These are phyloP conservation scores for Pterocles orientalis DNA, from an alignment of 2,113 vertebrate genomes.

Conservation along the genomic window DNA sequence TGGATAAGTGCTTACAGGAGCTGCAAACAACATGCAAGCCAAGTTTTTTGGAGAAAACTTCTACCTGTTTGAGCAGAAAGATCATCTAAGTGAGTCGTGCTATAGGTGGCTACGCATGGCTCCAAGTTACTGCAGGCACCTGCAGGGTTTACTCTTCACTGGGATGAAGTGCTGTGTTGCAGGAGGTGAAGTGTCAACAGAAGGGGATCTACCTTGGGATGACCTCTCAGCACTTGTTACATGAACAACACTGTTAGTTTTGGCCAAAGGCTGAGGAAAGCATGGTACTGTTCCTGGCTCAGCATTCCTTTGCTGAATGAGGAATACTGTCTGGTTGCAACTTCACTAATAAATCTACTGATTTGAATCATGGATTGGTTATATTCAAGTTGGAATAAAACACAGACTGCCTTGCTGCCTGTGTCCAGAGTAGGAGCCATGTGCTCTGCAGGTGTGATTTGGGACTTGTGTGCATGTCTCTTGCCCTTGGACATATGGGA, in stretches of 20 bases:
- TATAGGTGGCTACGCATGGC: neutral
- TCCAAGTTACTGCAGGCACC: neutral
- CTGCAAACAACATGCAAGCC: neutral
- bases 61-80: neutral
- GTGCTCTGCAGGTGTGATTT: neutral
- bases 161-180: neutral
- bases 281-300: fast-evolving
- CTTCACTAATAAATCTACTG: neutral
- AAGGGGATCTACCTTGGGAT: neutral
- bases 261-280: neutral
- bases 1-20: neutral
- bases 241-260: neutral
- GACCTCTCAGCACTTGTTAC: neutral
- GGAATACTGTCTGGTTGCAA: neutral
- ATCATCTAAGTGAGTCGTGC: neutral
- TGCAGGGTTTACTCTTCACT: neutral
- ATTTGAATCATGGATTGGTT: neutral
- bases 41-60: neutral
- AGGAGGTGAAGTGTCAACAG: neutral
- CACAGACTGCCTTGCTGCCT: neutral
- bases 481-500: neutral
- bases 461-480: fast-evolving
- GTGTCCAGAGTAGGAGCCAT: neutral
- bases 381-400: neutral
- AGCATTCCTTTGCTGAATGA: neutral